These are phyloP conservation scores for Elysia crispata DNA, from an alignment of 2,888 invertebrate species.

Conservation along the genomic window DNA sequence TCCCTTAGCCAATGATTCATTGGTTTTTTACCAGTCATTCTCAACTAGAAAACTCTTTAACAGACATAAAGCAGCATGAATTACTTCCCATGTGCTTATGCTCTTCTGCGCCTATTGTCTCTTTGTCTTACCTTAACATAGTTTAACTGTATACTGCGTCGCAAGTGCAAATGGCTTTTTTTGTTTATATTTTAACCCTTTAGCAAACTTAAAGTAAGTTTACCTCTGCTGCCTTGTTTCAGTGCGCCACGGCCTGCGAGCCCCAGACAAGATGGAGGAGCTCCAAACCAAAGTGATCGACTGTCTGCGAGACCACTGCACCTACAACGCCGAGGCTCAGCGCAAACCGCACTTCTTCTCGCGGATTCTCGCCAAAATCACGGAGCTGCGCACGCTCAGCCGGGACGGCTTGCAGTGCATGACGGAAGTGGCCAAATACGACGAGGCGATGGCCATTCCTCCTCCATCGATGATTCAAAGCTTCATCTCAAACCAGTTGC, in stretches of 20 bases:
- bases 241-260: conserved; percentile 95
- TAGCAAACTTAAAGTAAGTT: too few species aligned
- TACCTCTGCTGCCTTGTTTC: too few species aligned
- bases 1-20: too few species aligned
- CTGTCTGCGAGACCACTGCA: conserved; percentile 96
- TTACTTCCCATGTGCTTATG: too few species aligned
- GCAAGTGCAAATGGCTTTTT: too few species aligned
- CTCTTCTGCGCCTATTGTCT: too few species aligned
- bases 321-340: conserved; percentile 91
- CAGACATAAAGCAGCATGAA: too few species aligned
- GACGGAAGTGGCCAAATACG: conserved; percentile 91
- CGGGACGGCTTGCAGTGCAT: conserved; percentile 96
- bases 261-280: conserved; percentile 94
- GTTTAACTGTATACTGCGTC: too few species aligned
- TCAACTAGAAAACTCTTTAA: too few species aligned
- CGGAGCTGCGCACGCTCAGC: conserved; percentile 93
- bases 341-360: conserved; percentile 96
- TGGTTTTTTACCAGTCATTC: too few species aligned
- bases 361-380: conserved; percentile 92
- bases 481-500: conserved; percentile 91
- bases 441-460: conserved; percentile 92
- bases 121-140: too few species aligned
- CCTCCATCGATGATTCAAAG: conserved; percentile 95
- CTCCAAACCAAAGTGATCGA: conserved; percentile 97
- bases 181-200: too few species aligned